A percentile compares a stretch with the other conserved stretches of the same genome.
These are phyloP conservation scores for Stenoptilia bipunctidactyla DNA, from an alignment of 2,888 invertebrate genomes.

Conservation along the genomic window DNA sequence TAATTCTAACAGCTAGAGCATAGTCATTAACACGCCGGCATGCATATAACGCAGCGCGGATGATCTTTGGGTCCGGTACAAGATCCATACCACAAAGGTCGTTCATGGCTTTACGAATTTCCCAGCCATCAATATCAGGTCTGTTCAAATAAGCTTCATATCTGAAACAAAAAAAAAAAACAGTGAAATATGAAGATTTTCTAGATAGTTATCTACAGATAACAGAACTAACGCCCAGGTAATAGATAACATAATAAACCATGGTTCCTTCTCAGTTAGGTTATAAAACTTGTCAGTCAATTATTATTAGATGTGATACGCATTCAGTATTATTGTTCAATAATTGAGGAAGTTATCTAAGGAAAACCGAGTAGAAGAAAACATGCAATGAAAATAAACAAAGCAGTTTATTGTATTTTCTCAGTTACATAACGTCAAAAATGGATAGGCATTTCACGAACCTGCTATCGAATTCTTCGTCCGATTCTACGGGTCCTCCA, in stretches of 20 bases:
- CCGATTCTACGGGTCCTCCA: slow-evolving; percentile 75
- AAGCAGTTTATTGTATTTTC: too few species aligned
- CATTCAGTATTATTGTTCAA: too few species aligned
- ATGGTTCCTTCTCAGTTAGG: not conserved
- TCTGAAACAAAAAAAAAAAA: slow-evolving; percentile 53
- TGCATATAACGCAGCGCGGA: slow-evolving; percentile 88
- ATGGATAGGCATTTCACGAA: slow-evolving; percentile 34
- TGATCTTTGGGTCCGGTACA: slow-evolving; percentile 92
- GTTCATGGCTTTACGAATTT: slow-evolving; percentile 91
- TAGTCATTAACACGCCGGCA: slow-evolving; percentile 95
- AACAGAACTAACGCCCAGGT: too few species aligned
- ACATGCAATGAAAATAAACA: too few species aligned
- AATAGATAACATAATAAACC: too few species aligned
- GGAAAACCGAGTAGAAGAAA: too few species aligned
- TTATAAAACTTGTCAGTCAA: too few species aligned
- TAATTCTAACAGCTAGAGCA: slow-evolving; percentile 90
- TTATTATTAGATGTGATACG: too few species aligned
- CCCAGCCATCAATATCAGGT: slow-evolving; percentile 93
- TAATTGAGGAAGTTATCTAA: too few species aligned
- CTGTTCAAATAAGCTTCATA: slow-evolving; percentile 89
- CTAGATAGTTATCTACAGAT: too few species aligned
- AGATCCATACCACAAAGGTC: slow-evolving; percentile 91
- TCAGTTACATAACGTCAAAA: slow-evolving; percentile 63
- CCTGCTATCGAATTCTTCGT: slow-evolving; percentile 87
- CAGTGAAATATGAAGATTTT: too few species aligned